Evolutionary conservation across 2,113 vertebrate genomes (phyloP).

Genomic region (Mesocricetus auratus): DNA sequence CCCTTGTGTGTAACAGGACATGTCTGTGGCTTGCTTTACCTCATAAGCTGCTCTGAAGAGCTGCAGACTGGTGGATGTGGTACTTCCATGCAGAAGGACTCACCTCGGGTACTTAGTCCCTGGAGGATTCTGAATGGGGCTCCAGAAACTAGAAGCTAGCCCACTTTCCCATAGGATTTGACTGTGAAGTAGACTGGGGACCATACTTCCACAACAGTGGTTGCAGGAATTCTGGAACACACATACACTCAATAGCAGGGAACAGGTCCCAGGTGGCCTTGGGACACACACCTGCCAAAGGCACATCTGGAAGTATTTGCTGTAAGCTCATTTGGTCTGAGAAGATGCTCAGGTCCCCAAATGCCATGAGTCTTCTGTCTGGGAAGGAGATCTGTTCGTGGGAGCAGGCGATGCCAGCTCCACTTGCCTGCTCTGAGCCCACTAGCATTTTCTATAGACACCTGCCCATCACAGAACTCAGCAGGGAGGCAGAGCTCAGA

Average conservation of each 20-base stretch:
- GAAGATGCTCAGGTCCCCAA: slow-evolving; percentile 28
- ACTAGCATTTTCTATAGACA: not conserved
- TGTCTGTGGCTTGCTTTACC: not conserved
- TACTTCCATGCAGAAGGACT: not conserved
- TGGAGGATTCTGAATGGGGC: not conserved
- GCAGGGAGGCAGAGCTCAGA: slow-evolving; percentile 10
- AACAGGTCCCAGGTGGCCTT: not conserved
- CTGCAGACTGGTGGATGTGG: not conserved
- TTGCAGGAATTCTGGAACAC: not conserved
- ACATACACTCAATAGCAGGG: not conserved
- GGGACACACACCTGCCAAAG: not conserved
- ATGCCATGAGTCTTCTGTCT: not conserved
- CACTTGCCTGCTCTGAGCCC: not conserved
- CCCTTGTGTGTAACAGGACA: not conserved
- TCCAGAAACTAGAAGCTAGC: not conserved
- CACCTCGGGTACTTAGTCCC: not conserved
- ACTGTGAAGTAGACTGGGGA: not conserved
- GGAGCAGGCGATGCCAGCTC: not conserved
- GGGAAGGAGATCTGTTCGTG: not conserved
- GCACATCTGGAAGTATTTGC: slow-evolving; percentile 44
- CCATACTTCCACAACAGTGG: not conserved
- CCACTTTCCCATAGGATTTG: not conserved
- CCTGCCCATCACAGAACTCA: not conserved
- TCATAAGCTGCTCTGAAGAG: not conserved
- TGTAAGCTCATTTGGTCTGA: not conserved